These are phyloP conservation scores for Bursaphelenchus mucronatus DNA, from an alignment of 1,140 invertebrate species.

Conservation along the genomic window DNA sequence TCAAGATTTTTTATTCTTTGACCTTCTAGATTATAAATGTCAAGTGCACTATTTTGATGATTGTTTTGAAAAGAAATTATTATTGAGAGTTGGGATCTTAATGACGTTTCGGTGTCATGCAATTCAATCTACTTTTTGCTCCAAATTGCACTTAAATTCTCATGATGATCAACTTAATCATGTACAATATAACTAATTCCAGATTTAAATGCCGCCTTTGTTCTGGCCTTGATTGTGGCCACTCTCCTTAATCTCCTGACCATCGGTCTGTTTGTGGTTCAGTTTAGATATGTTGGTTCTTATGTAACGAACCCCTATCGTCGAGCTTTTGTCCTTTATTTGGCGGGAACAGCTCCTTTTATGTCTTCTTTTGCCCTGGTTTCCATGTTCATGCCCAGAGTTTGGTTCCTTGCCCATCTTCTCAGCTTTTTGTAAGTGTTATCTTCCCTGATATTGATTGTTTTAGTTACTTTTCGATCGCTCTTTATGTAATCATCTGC, in stretches of 20 bases:
- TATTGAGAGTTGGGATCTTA: not conserved
- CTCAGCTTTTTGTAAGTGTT: constrained; percentile 50
- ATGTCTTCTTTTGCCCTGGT: constrained; percentile 45
- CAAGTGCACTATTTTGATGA: no score
- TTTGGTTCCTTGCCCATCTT: constrained; percentile 54
- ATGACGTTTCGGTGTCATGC: not conserved
- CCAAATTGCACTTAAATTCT: not conserved
- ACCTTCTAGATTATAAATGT: not conserved
- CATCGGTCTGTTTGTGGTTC: constrained; percentile 36
- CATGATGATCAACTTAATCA: not conserved
- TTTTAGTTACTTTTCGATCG: constrained; percentile 43
- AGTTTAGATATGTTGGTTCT: constrained; percentile 30
- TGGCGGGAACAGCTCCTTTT: constrained; percentile 52
- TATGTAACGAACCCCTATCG: constrained; percentile 34
- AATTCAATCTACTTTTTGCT: not conserved
- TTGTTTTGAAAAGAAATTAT: not conserved
- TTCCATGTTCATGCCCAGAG: constrained; percentile 52
- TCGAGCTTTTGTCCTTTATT: constrained; percentile 46
- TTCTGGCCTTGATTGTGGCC: constrained; percentile 32
- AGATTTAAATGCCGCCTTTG: constrained; percentile 23
- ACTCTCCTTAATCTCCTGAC: constrained; percentile 36
- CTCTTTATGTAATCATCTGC: constrained; percentile 54
- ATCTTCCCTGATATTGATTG: not conserved
- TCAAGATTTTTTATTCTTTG: constrained; percentile 6
- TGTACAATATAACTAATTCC: not conserved